Base-by-base conservation (phyloP, 2,113 vertebrate species). In the Benitochromis conjunctus region DNA sequence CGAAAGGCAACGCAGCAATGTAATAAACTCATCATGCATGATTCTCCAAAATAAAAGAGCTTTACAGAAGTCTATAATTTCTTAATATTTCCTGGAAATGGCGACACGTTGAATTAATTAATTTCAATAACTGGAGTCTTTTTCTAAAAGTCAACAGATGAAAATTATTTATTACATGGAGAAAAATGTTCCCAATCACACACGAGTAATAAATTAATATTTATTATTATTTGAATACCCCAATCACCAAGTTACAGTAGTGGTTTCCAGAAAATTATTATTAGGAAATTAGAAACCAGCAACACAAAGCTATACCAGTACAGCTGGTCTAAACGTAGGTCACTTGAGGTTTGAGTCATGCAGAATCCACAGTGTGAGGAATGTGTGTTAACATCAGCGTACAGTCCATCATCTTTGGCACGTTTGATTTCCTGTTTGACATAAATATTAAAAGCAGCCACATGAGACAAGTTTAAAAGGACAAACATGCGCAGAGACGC, bases 331-430 rank as follows among this genome's bases (percentile, higher is more conserved):
- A 21, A 81, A 55, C 86, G 64, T 83, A 86, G 77, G 89, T 84
- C 69, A 66, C 85, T 89, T 88, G 29, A 92, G 91, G 92, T 81
- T 60, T 51, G 19, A 58, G 58, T 51, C n/a, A 76, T 19, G 43
- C 29, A 79, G 71, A 79, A 71, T 71, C 56, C 77, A 88, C 85
- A 82, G 69, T 6, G 38, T 34, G 82, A 91, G 85, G 85, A 92
- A 88, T 77, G 83, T 60, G 26, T 76, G 5, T 51, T 12, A 76
- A 9, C 46, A 12, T 76, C 43, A 76, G 43, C 43, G 16, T 76
- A 76, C 46, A 76, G 10, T 76, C 46, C 24, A 6, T 76, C 46
- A 7, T 77, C 62, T 92, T 93, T 94, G 94, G 94, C 94, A 95
- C 92, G 41, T 89, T 58, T 29, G 71, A 87, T 58, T 79, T 88